These are phyloP conservation scores for Asarcornis scutulata DNA, from an alignment of 2,113 vertebrate genomes.

Conservation along the genomic window DNA sequence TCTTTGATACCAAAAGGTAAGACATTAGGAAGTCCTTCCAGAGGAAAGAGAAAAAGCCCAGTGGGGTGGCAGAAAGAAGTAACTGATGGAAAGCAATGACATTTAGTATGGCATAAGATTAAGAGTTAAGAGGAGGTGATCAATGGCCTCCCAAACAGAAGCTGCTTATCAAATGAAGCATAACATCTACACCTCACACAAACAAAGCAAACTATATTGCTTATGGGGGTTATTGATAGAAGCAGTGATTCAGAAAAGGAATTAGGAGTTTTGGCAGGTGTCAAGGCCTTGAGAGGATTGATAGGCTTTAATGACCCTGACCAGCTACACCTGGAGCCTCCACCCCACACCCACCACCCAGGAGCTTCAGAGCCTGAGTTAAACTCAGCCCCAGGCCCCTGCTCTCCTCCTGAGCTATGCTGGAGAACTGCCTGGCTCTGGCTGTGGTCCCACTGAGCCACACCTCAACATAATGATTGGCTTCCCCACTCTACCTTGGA, in stretches of 20 bases:
- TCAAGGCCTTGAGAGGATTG: not conserved
- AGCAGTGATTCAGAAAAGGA: not conserved
- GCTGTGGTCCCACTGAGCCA: accelerated
- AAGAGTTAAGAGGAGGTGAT: not conserved
- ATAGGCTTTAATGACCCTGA: not conserved
- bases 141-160: not conserved
- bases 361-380: not conserved
- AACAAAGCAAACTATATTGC: not conserved
- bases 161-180: not conserved
- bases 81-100: not conserved
- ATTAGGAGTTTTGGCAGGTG: not conserved
- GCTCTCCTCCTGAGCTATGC: accelerated
- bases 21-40: not conserved
- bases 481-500: not conserved
- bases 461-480: not conserved
- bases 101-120: not conserved
- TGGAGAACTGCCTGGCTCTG: not conserved
- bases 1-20: not conserved
- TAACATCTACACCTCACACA: not conserved
- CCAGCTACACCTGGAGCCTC: not conserved
- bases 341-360: not conserved
- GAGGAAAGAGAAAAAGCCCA: not conserved
- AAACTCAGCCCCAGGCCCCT: accelerated
- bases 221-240: not conserved
- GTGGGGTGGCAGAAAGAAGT: not conserved